Evolutionary conservation across 2,113 vertebrate genomes (phyloP).

Genomic region (Stomatorhinus ivindoensis): DNA sequence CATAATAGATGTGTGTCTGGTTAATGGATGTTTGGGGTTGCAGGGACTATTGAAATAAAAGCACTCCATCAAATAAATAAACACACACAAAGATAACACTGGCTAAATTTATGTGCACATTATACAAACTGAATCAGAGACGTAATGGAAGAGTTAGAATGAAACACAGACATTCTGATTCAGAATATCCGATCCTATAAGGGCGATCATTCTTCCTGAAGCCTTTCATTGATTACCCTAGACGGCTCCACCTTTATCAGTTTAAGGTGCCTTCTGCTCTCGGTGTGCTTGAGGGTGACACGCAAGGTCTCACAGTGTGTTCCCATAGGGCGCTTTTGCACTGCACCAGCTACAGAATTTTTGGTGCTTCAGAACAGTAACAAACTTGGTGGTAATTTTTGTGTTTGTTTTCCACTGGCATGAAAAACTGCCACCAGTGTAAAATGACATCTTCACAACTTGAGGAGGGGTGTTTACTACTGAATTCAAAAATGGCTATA

Average conservation of each 20-base stretch:
- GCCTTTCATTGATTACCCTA: background rate
- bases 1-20: background rate
- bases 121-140: background rate
- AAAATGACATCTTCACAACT: background rate
- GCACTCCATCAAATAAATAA: background rate
- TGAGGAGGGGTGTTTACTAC: background rate
- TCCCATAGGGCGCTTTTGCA: background rate
- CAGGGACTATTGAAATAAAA: background rate
- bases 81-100: background rate
- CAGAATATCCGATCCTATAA: background rate
- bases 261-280: background rate
- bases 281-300: background rate
- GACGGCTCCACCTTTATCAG: background rate
- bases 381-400: background rate
- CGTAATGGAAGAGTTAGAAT: background rate
- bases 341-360: background rate
- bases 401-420: background rate
- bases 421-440: background rate
- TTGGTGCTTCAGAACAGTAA: background rate
- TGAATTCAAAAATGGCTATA: background rate
- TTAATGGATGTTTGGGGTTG: background rate
- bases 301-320: background rate
- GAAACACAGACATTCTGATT: background rate
- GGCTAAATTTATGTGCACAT: background rate
- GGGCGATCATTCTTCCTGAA: background rate